Evolutionary conservation across 92 coral and sea anemone genomes (phyloP), one percentile per base, ranked within the genome.

Genomic region (Montipora capitata): DNA sequence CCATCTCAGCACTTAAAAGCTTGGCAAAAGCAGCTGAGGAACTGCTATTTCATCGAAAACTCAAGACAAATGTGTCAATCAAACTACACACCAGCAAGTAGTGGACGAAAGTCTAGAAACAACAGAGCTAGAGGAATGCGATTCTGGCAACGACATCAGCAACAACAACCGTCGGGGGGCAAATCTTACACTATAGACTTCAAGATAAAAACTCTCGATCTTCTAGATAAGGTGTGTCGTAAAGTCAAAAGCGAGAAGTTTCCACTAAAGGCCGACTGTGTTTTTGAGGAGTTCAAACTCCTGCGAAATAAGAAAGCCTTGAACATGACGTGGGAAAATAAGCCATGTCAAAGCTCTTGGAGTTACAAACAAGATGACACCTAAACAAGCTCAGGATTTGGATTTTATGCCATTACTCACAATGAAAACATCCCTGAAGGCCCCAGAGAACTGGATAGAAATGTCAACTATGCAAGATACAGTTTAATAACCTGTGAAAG

Each of bases 101-200:
- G 79, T 69, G 63, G 62, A 87, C 52, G 86, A 69, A 79, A 40
- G 51, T 76, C 85, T 68, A 62, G 68, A 68, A 67, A 39, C 85
- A 67, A 80, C 80, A 52, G 85, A 79, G 79, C 72, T 38, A 76
- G 84, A 85, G 78, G 51, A 44, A 74, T 17, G 40, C 35, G 35
- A 27, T 2, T 10, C 10, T 11, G 15, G n/a, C 35, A 27, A 70
- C 9, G 15, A 63, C 45, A 56, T 72, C 76, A 64, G 51, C 51
- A 45, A 3, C 59, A 76, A 88, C 85, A 88, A 81, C 69, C 76
- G 91, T 42, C 41, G 56, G 56, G 81, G 57, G 78, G 67, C 91
- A 92, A 93, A 84, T 89, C 96, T 4, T 91, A 90, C 89, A 93
- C 94, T 7, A 61, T 90, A 39, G 94, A 93, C 76, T 88, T 91